Conservation (phyloP, 2,113 vertebrate genomes). For the Eupsittula cactorum region DNA sequence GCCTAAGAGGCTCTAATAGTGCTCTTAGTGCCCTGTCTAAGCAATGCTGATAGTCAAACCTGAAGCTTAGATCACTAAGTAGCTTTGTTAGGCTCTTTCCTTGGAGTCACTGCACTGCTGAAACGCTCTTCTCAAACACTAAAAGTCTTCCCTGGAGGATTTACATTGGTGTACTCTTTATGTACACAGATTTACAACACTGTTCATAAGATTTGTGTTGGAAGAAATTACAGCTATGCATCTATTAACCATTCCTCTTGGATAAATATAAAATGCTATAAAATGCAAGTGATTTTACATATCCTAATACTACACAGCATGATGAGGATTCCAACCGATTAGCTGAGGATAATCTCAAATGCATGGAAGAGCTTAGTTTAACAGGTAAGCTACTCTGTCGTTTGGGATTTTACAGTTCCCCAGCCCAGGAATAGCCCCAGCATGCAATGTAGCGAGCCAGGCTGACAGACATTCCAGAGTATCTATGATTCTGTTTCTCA, state of each 20-base stretch:
- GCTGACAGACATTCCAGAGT: neutral
- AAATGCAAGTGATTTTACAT: constrained; percentile 36
- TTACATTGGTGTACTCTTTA: neutral
- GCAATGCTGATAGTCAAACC: constrained; percentile 17
- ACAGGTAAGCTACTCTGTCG: neutral
- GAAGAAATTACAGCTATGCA: neutral
- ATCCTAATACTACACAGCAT: constrained; percentile 1
- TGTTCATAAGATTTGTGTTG: neutral
- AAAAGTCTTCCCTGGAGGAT: neutral
- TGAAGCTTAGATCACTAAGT: constrained; percentile 44
- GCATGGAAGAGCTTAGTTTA: constrained; percentile 46
- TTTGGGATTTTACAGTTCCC: neutral
- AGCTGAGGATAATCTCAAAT: constrained; percentile 54
- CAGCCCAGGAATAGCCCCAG: neutral
- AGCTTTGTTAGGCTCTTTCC: constrained; percentile 2
- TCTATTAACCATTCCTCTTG: neutral
- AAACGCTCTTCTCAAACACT: neutral
- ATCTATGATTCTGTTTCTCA: neutral
- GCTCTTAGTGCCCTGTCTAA: constrained; percentile 17
- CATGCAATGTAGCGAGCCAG: neutral
- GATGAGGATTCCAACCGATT: constrained; percentile 43
- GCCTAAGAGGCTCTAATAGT: constrained; percentile 24
- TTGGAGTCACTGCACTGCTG: neutral
- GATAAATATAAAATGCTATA: neutral
- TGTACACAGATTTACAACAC: neutral